phyloP scores from a whole-genome alignment of 2,113 vertebrate species.

The Suncus etruscus region DNA sequence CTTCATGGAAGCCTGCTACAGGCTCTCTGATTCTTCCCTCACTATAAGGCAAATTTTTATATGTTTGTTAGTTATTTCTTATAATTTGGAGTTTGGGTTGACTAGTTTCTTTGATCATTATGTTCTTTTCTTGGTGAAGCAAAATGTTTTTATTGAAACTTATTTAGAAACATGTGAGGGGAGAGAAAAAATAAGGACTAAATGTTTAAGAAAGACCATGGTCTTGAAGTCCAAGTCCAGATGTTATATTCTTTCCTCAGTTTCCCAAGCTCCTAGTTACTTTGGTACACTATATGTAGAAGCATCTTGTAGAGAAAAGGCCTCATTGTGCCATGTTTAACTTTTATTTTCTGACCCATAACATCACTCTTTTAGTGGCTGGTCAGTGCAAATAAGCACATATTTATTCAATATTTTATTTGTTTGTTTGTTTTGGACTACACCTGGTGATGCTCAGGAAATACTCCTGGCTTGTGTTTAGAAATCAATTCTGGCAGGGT shows the following conservation, averaged over 20 bases:
- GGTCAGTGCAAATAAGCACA: slow-evolving; percentile 29
- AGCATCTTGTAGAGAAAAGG: background rate
- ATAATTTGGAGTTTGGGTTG: background rate
- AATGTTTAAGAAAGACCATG: too few species aligned
- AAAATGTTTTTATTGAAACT: too few species aligned
- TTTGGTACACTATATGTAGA: slow-evolving; percentile 26
- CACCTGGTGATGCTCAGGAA: too few species aligned
- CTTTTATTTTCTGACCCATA: slow-evolving; percentile 51
- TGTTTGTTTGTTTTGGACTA: too few species aligned
- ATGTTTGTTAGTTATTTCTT: slow-evolving; percentile 11
- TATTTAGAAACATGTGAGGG: too few species aligned
- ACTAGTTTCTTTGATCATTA: background rate
- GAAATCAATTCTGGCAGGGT: too few species aligned
- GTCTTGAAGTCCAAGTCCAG: too few species aligned
- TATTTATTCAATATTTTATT: slow-evolving; percentile 29
- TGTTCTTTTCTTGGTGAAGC: background rate
- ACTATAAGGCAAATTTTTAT: background rate
- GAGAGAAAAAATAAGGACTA: too few species aligned
- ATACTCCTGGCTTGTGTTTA: too few species aligned
- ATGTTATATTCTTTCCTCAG: background rate
- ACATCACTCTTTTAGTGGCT: slow-evolving; percentile 47
- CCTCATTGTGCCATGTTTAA: slow-evolving; percentile 8
- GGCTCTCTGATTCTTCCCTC: background rate
- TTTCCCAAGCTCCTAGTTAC: slow-evolving; percentile 11
- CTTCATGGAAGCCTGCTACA: background rate